Evolutionary conservation across 2,797 vertebrate species (phyloP).

Genomic region (Leontocebus nigricollis): DNA sequence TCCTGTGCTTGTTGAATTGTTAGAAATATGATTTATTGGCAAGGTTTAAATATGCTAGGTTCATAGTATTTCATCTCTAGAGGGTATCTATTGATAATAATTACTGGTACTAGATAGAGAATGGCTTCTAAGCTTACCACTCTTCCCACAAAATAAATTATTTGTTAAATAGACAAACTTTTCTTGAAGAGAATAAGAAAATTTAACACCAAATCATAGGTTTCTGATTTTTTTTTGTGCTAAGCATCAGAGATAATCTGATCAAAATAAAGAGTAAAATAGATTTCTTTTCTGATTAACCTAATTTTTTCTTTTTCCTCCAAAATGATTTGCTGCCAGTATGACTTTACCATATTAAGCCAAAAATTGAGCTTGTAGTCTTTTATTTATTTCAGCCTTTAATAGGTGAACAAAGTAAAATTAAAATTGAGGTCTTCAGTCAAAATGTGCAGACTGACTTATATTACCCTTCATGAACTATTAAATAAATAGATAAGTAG

Average conservation of each 20-base stretch:
- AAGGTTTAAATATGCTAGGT: slow-evolving; percentile 49
- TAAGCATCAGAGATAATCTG: neutral
- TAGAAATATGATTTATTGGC: slow-evolving; percentile 56
- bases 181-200: neutral
- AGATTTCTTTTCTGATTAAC: neutral
- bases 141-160: neutral
- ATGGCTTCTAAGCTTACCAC: neutral
- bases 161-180: neutral
- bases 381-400: neutral
- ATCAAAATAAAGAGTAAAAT: neutral
- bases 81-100: neutral
- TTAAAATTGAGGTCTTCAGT: neutral
- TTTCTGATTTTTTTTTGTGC: neutral
- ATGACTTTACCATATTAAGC: neutral
- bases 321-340: neutral
- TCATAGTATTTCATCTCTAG: slow-evolving; percentile 42
- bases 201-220: neutral
- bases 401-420: neutral
- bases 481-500: neutral
- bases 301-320: neutral
- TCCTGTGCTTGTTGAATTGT: slow-evolving; percentile 69
- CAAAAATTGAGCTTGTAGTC: neutral
- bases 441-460: neutral
- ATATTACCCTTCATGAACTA: neutral
- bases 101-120: neutral